phyloP scores from a whole-genome alignment of 2,113 vertebrate genomes.

The Scomber scombrus region DNA sequence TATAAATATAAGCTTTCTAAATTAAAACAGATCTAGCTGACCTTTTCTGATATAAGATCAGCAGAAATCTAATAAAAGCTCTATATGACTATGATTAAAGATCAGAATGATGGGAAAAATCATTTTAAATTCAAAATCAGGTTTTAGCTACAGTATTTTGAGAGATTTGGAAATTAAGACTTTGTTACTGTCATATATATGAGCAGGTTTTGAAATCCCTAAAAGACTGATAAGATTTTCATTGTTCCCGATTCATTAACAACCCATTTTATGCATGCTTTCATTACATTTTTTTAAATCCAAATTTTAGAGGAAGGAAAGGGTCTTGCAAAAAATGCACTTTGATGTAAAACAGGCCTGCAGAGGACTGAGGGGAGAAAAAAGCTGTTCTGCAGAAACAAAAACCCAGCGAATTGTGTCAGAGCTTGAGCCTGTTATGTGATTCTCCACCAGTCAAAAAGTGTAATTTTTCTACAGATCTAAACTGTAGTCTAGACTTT shows the following conservation, averaged over 20 bases:
- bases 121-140: conserved; percentile 22
- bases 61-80: conserved; percentile 21
- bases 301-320: conserved; percentile 1
- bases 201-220: neutral
- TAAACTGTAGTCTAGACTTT: neutral
- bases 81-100: conserved; percentile 15
- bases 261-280: neutral
- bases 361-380: neutral
- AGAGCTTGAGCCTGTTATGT: neutral
- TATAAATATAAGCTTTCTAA: conserved; percentile 55
- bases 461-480: conserved; percentile 2
- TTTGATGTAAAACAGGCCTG: conserved; percentile 16
- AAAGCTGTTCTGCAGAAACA: conserved; percentile 12
- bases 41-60: conserved; percentile 26
- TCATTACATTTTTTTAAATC: conserved; percentile 19
- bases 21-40: conserved; percentile 33
- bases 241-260: neutral
- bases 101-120: conserved; percentile 14
- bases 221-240: neutral
- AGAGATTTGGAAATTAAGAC: neutral
- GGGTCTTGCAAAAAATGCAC: neutral
- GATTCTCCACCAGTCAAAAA: conserved; percentile 10
- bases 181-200: neutral
- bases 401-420: neutral
- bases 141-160: neutral